Percentiles rank a stretch among this genome's conserved stretches.
phyloP scores from a whole-genome alignment of 2,888 invertebrate species.

The Noctua comes region DNA sequence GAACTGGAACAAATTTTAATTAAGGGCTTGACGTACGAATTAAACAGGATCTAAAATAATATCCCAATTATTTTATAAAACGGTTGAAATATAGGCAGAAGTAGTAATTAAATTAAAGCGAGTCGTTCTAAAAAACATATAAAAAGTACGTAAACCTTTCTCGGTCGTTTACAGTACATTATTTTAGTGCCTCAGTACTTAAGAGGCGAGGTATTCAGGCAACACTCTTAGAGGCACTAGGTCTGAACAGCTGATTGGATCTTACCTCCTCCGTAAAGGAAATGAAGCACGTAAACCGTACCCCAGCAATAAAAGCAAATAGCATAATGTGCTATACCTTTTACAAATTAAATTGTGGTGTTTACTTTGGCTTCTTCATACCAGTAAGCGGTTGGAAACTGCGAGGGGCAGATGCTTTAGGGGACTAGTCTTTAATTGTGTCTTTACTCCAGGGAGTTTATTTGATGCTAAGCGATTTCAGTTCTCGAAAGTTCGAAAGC shows the following conservation, averaged over 20 bases:
- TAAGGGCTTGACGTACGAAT: background rate
- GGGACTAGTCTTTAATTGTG: background rate
- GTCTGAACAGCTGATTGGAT: conserved; percentile 51
- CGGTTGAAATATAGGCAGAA: background rate
- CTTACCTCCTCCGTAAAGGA: conserved; percentile 58
- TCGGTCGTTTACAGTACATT: conserved; percentile 27
- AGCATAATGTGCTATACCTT: conserved; percentile 54
- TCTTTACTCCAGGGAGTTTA: conserved; percentile 9
- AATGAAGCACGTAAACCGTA: conserved; percentile 61
- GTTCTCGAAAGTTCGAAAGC: conserved; percentile 13
- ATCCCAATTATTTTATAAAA: background rate
- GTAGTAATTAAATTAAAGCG: background rate
- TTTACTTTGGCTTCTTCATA: conserved; percentile 37
- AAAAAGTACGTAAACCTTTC: background rate
- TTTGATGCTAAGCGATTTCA: conserved; percentile 28
- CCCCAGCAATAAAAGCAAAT: conserved; percentile 55
- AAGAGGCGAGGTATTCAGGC: conserved; percentile 31
- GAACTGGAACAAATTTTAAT: conserved; percentile 8
- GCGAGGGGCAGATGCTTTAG: background rate
- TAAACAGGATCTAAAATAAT: conserved; percentile 4
- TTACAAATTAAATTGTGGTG: conserved; percentile 56
- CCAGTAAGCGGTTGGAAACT: conserved; percentile 2
- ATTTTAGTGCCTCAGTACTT: conserved; percentile 39
- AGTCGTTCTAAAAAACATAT: background rate
- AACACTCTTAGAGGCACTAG: conserved; percentile 34